These are phyloP conservation scores for Neosalanx taihuensis DNA, from an alignment of 2,797 vertebrate genomes.

Conservation along the genomic window DNA sequence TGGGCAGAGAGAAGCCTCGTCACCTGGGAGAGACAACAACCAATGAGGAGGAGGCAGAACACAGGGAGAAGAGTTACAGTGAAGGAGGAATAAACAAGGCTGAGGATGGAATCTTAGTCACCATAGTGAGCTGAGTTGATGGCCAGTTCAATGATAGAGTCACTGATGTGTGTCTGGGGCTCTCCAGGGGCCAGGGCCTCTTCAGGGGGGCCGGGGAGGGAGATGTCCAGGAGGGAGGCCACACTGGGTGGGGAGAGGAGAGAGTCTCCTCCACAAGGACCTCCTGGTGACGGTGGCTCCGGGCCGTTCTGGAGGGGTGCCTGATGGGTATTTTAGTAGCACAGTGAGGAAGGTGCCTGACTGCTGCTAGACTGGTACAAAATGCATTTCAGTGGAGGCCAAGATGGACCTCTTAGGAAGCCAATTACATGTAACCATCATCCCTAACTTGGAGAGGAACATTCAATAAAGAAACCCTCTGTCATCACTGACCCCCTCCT, in stretches of 20 bases:
- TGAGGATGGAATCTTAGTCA: constrained; percentile 51
- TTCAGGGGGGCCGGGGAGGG: constrained; percentile 93
- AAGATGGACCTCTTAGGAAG: too few species aligned
- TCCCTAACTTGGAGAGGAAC: too few species aligned
- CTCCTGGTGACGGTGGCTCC: constrained; percentile 70
- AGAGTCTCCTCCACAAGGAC: constrained; percentile 70
- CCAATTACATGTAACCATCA: too few species aligned
- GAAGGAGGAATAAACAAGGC: not conserved
- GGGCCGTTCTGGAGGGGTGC: constrained; percentile 77
- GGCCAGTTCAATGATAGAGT: constrained; percentile 98
- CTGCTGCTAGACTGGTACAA: too few species aligned
- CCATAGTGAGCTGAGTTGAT: constrained; percentile 96
- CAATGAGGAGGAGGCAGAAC: too few species aligned
- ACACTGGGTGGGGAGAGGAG: constrained; percentile 92
- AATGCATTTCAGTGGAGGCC: not conserved
- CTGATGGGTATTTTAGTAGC: constrained; percentile 53
- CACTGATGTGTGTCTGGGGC: constrained; percentile 91
- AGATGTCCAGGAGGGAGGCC: constrained; percentile 93
- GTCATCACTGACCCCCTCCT: constrained; percentile 73
- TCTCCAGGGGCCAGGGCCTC: constrained; percentile 92
- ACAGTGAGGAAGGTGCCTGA: not conserved
- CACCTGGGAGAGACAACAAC: constrained; percentile 69
- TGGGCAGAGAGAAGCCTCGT: constrained; percentile 88
- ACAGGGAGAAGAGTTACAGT: too few species aligned
- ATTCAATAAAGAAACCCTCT: constrained; percentile 8